phyloP scores from a whole-genome alignment of 2,797 vertebrate genomes.

The Acrocephalus scirpaceus region DNA sequence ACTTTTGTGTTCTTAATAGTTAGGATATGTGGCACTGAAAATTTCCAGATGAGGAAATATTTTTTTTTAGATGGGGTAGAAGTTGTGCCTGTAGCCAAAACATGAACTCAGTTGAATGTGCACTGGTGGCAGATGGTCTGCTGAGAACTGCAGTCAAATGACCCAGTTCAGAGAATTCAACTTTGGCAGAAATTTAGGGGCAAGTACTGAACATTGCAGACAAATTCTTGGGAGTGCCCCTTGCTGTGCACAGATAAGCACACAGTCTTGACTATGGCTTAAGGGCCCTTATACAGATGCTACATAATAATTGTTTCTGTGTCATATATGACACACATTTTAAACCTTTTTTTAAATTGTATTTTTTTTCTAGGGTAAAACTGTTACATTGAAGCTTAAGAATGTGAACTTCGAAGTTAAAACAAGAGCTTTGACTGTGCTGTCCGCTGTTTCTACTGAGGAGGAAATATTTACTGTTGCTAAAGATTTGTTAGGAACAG shows the following conservation, averaged over 20 bases:
- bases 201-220: background rate
- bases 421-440: constrained; percentile 86
- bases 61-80: background rate
- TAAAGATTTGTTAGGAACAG: constrained; percentile 89
- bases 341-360: background rate
- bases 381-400: constrained; percentile 94
- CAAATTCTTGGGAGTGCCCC: background rate
- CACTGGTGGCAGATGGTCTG: background rate
- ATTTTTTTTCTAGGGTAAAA: constrained; percentile 86
- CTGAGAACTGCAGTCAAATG: background rate
- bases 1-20: background rate
- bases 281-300: background rate
- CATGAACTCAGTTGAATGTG: background rate
- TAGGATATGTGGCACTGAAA: background rate
- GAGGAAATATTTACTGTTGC: constrained; percentile 92
- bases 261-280: background rate
- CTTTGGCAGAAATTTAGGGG: background rate
- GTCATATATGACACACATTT: background rate
- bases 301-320: background rate
- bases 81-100: background rate
- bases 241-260: background rate
- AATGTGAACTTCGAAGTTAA: constrained; percentile 96
- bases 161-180: background rate
- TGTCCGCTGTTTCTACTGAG: constrained; percentile 82
- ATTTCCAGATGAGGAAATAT: background rate